Evolutionary conservation across 2,797 vertebrate genomes (phyloP), one percentile per base, ranked within the genome.

Genomic region (Microcaecilia unicolor): DNA sequence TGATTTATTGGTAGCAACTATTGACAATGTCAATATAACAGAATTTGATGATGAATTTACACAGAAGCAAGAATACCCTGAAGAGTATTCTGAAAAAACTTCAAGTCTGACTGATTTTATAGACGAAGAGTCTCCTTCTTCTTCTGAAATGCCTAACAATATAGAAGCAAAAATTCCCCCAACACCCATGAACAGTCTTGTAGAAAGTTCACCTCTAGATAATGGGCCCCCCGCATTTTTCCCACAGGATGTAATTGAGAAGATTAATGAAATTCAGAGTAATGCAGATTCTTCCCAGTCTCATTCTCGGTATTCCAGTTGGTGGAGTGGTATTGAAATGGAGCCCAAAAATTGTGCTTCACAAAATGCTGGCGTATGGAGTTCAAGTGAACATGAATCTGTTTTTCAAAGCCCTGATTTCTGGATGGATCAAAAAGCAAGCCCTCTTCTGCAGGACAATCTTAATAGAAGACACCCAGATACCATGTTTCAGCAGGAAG

Each of bases 131-230:
- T 64, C 67, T 33, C 22, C 25, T 11, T 63, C 56, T 57, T 67
- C 70, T 6, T 56, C 61, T 10, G 67, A 72, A 61, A 38, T 53
- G 5, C 35, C 70, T 31, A 83, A 83, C 46, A 76, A 62, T 48
- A 48, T 33, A 36, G 85, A 86, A 26, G 78, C 76, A 15, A 75
- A 76, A 41, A 75, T 90, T 46, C 92, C 90, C 40, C 87, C 85
- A 45, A 91, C 90, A 31, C 90, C 88, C 12, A 80, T 85, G 67
- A 97, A 93, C 48, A 95, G 90, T 34, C 72, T 91, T 51, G 83
- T 85, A 27, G 92, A 88, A 55, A 83, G 71, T 41, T 87, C 88
- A 37, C 87, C 88, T 6, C 70, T 89, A 33, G 77, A 71, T 40
- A 85, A 86, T 48, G 85, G 79, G 1, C 76, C 80, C 12, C 62